Evolutionary conservation across 2,888 invertebrate genomes (phyloP), one percentile per base, ranked within the genome.

Genomic region (Tiliacea citrago): DNA sequence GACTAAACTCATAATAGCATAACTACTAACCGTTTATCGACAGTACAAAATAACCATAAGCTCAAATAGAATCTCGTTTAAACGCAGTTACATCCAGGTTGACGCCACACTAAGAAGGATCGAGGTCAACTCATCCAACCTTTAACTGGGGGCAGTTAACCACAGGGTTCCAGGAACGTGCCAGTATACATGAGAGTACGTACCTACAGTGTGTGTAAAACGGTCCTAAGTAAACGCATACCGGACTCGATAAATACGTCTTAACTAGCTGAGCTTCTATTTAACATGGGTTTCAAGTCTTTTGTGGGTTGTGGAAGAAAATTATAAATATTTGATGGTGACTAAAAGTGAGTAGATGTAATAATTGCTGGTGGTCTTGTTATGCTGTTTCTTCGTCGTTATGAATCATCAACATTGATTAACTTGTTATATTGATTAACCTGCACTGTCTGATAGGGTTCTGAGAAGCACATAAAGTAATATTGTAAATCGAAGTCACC

Each of bases 191-290:
- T 66, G 24, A 24, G 16, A 45, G 42, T 67, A 47, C 58, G 13
- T 67, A 58, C 18, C 29, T 29, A 29, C 29, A 35, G 39, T 12
- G 18, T 51, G 16, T 62, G 21, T 21, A 58, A 55, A 58, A 21
- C 13, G 18, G 29, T 73, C 81, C 81, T 81, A 73, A 73, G 78
- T 70, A 82, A 82, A 81, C 78, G 58, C 60, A 57, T 53, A 57
- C 49, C 18, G 35, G 49, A 55, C 55, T 67, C 21, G 39, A 73
- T 73, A 70, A 58, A 58, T 68, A 73, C 62, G 45, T 67, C 49
- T 65, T 60, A 57, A n/a, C 21, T 18, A 35, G 45, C 47, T 29
- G 29, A 58, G 21, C 10, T 51, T 3, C 35, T 55, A 57, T 81
- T 53, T 12, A 21, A 68, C 21, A 62, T 53, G 45, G 21, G 75